These are phyloP conservation scores for Monarcha castaneiventris DNA, from an alignment of 2,113 vertebrate species.

Conservation along the genomic window DNA sequence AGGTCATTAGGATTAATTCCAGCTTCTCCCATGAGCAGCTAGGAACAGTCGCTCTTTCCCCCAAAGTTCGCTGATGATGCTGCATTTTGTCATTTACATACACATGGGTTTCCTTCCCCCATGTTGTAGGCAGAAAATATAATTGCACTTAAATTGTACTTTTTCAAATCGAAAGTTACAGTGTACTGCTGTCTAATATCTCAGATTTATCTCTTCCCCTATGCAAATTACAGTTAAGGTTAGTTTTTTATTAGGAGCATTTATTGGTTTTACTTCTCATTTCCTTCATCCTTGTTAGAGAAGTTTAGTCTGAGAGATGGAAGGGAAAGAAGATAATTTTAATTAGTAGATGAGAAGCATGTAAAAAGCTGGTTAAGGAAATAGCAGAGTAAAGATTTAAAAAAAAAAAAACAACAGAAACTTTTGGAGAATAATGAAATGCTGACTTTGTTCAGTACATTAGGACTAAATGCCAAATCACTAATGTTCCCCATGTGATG, in stretches of 20 bases:
- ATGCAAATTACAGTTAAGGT: not conserved
- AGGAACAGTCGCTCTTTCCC: not conserved
- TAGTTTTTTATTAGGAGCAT: not conserved
- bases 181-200: not conserved
- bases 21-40: not conserved
- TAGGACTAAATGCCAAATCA: slow-evolving; percentile 6
- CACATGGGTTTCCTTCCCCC: not conserved
- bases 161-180: not conserved
- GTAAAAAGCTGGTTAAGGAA: not conserved
- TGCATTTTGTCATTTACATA: not conserved
- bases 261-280: not conserved
- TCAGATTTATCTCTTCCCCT: not conserved
- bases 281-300: not conserved
- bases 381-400: not conserved
- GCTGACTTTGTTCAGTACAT: not conserved
- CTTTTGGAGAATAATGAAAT: not conserved
- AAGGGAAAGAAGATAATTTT: not conserved
- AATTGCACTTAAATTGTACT: not conserved
- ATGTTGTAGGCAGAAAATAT: not conserved
- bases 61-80: not conserved
- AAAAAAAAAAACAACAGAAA: not conserved
- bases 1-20: not conserved
- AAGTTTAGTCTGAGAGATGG: not conserved
- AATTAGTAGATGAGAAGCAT: not conserved
- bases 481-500: not conserved